These are phyloP conservation scores for Acrocephalus kingi DNA, from an alignment of 2,113 vertebrate species.

Conservation along the genomic window DNA sequence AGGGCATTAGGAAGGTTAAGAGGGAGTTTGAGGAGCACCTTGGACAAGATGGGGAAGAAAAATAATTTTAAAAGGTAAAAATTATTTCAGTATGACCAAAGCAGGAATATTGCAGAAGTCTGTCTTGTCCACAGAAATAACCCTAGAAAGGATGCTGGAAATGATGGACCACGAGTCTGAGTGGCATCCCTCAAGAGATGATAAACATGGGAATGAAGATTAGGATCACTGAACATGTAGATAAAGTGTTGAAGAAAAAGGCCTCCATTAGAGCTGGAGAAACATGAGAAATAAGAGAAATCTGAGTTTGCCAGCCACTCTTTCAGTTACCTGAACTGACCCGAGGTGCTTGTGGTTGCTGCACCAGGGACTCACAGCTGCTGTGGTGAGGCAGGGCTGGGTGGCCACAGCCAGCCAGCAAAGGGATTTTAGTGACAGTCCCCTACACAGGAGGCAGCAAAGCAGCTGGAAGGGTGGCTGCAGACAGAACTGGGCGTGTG, in stretches of 20 bases:
- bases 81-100: not conserved
- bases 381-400: not conserved
- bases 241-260: not conserved
- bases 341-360: not conserved
- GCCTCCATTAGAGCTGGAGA: not conserved
- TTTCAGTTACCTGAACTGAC: not conserved
- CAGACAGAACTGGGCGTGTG: not conserved
- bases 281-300: not conserved
- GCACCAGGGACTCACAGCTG: not conserved
- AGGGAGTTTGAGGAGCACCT: not conserved
- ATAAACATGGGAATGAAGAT: not conserved
- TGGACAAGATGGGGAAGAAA: not conserved
- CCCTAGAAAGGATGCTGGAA: not conserved
- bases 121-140: not conserved
- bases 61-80: not conserved
- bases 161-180: not conserved
- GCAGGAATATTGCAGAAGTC: not conserved
- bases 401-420: not conserved
- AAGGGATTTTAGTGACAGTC: not conserved
- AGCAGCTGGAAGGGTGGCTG: not conserved
- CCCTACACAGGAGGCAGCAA: not conserved
- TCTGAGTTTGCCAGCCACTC: not conserved
- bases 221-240: not conserved
- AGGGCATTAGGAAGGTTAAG: not conserved
- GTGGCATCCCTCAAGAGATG: not conserved